These are phyloP conservation scores for Microcebus griseorufus DNA, from an alignment of 2,113 vertebrate genomes.

Conservation along the genomic window DNA sequence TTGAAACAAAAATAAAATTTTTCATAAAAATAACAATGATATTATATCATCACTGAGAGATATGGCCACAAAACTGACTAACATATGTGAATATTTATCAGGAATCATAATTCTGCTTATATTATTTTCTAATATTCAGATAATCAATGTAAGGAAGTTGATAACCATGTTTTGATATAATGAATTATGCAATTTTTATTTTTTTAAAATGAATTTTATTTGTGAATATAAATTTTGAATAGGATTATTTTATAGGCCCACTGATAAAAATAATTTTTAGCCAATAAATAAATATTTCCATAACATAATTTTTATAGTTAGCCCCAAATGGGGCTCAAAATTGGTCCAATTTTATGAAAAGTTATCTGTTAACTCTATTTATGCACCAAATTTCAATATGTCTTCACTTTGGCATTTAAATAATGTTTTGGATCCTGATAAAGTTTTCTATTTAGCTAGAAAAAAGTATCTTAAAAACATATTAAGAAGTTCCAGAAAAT, in stretches of 20 bases:
- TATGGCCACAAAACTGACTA: background rate
- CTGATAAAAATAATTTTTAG: background rate
- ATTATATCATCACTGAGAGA: background rate
- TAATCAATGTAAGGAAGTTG: background rate
- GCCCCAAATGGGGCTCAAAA: background rate
- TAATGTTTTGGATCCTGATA: background rate
- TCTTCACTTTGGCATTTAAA: background rate
- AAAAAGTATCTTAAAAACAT: background rate
- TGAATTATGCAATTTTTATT: background rate
- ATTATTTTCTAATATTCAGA: background rate
- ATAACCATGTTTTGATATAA: background rate
- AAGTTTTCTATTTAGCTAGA: background rate
- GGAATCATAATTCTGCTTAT: background rate
- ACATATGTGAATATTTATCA: background rate
- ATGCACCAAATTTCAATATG: background rate
- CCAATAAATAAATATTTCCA: background rate
- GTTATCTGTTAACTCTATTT: background rate
- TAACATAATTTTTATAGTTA: constrained; percentile 24
- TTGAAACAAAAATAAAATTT: background rate
- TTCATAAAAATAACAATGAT: background rate
- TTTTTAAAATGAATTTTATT: background rate
- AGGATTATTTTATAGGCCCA: background rate
- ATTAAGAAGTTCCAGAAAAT: background rate
- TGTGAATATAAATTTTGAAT: constrained; percentile 33
- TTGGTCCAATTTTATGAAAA: background rate